Evolutionary conservation across 2,888 invertebrate species (phyloP).

Genomic region (Drosophila ezoana): DNA sequence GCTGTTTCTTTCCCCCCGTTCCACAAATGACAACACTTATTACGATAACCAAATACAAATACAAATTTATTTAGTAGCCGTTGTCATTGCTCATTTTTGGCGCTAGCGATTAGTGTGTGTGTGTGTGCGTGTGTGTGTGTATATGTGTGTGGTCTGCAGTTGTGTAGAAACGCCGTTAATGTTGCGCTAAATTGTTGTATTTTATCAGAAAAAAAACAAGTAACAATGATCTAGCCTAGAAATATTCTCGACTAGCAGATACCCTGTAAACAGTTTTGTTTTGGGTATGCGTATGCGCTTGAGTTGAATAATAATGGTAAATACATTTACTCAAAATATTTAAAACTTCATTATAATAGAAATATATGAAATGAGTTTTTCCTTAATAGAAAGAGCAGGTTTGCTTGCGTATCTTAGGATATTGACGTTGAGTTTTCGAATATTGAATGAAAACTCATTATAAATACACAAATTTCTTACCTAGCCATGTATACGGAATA

Average conservation of each 20-base stretch:
- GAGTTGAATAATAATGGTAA: too few relatives aligned
- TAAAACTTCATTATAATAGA: too few relatives aligned
- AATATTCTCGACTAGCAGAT: background rate
- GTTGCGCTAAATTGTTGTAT: conserved; percentile 62
- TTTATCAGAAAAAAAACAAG: conserved; percentile 58
- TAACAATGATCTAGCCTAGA: background rate
- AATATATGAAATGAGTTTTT: too few relatives aligned
- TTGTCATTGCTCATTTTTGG: conserved; percentile 59
- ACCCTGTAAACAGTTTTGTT: conserved; percentile 3
- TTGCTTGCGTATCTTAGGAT: background rate
- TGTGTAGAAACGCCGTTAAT: conserved; percentile 59
- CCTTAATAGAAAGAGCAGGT: background rate
- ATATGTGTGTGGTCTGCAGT: conserved; percentile 9
- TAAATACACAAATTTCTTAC: too few relatives aligned
- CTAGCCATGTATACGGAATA: too few relatives aligned
- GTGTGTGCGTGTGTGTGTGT: conserved; percentile 18
- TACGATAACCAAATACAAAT: conserved; percentile 47
- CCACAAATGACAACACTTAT: conserved; percentile 34
- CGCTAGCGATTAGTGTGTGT: conserved; percentile 37
- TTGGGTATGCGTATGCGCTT: too few relatives aligned
- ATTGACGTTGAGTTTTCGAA: too few relatives aligned
- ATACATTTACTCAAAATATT: too few relatives aligned
- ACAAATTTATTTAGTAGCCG: conserved; percentile 30
- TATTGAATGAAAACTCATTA: too few relatives aligned
- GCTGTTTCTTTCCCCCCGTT: conserved; percentile 7